Evolutionary conservation across 2,888 invertebrate genomes (phyloP), one percentile per base, ranked within the genome.

Genomic region (Tuta absoluta): DNA sequence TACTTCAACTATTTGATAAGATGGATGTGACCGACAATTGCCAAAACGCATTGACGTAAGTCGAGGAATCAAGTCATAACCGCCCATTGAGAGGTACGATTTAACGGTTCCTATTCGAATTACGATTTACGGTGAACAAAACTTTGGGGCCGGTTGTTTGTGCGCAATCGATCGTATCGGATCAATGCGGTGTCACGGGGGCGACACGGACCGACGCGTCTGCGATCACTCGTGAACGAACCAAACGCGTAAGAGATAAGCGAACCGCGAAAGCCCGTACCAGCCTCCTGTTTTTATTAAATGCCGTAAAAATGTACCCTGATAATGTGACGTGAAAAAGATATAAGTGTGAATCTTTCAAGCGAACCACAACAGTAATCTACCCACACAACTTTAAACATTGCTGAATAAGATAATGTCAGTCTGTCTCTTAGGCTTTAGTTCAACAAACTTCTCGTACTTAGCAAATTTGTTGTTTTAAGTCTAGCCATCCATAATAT

Each of bases 191-290:
- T 79, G 81, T 79, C 80, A 76, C 73, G 70, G 67, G 76, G 75
- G 74, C 79, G 83, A 79, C 75, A 83, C 82, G 84, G 79, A 70
- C 72, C 73, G 69, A 69, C 73, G 81, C 76, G 73, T 71, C 70
- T 65, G 71, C 78, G 75, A 83, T 81, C 79, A 77, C 33, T 77
- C 79, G 83, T 82, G 78, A 81, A 62, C 59, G 21, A 33, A 14
- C 24, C 51, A 61, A 59, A 65, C 45, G 62, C n/a, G 23, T n/a
- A 45, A 63, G 49, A n/a, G 28, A 57, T 48, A 57, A 63, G 56
- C 38, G n/a, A 1, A 21, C n/a, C 19, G 49, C n/a, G 19, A 10
- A 49, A 11, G 19, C 21, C 10, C 19, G 8, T 33, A 33, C 33
- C 33, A 33, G 33, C 33, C 10, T 8, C 33, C 33, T n/a, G n/a